Evolutionary conservation across 2,113 vertebrate species (phyloP).

Genomic region (Ivindomyrus marchei): DNA sequence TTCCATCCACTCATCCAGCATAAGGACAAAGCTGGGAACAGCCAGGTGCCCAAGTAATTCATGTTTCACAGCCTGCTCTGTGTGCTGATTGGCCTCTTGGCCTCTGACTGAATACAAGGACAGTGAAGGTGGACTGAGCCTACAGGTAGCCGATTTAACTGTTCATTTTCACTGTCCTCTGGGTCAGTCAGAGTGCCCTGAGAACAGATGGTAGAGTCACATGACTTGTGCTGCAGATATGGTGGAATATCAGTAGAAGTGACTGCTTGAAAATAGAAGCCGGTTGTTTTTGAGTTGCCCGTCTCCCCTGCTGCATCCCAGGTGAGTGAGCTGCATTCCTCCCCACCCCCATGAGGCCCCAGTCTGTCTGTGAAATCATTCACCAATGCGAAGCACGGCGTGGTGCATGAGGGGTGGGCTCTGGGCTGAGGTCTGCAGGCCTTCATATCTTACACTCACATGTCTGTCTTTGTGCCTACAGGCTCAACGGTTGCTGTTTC

Average conservation of each 20-base stretch:
- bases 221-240: constrained; percentile 50
- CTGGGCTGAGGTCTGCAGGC: neutral
- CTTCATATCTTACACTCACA: neutral
- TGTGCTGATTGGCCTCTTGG: too few relatives aligned
- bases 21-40: neutral
- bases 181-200: constrained; percentile 41
- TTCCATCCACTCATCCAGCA: neutral
- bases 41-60: neutral
- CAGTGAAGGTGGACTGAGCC: neutral
- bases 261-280: constrained; percentile 62
- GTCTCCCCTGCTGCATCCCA: constrained; percentile 48
- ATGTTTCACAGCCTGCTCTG: neutral
- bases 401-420: constrained; percentile 13
- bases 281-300: constrained; percentile 65
- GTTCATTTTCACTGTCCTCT: constrained; percentile 40
- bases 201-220: constrained; percentile 45
- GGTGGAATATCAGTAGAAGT: constrained; percentile 60
- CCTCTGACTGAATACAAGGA: constrained; percentile 39
- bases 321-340: constrained; percentile 51
- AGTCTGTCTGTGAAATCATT: neutral
- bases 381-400: constrained; percentile 11
- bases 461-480: constrained; percentile 22
- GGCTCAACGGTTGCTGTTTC: constrained; percentile 40
- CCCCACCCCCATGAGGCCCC: constrained; percentile 31
- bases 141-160: neutral